Evolutionary conservation across 2,113 vertebrate species (phyloP), one percentile per base, ranked within the genome.

Genomic region (Cariama cristata): DNA sequence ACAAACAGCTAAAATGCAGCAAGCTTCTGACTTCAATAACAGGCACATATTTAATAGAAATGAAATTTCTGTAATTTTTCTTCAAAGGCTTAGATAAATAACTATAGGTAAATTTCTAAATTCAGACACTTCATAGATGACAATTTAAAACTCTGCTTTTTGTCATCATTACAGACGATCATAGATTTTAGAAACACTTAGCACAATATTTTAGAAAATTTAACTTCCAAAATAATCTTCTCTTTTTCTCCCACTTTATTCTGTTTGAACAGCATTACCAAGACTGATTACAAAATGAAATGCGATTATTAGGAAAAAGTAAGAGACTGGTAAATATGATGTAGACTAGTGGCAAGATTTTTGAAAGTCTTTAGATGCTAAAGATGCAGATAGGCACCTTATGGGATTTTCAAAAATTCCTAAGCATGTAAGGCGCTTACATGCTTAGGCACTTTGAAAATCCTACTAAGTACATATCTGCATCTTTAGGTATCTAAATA

Each of bases 341-440:
- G 28, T 24, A 72, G 50, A 32, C 33, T 35, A 28, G n/a, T 42
- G 56, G 72, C 2, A 15, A 89, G 83, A 85, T 60, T 91, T 79
- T 68, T 58, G 8, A 8, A 87, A 56, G 93, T 58, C 86, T 88
- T 72, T 9, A 73, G 62, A 79, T 79, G 58, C 89, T 94, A 73
- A 92, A 96, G 90, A 95, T 95, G 85, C 93, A 96, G 90, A 95
- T 88, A 95, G 96, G 90, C 96, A 96, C 81, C 97, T 96, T 96
- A 97, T 0, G 22, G 93, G 97, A 97, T 94, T 93, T 87, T 90
- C 38, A 67, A 90, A 93, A 97, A 94, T 96, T 93, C 92, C 84
- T 96, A 88, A 97, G 95, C 71, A 5, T 42, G 44, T 97, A 97
- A 97, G 93, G 74, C 18, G 92, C 97, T 97, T 97, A 97, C 74